These are phyloP conservation scores for Drosophila nikananu DNA, from an alignment of 1,140 invertebrate species.

Conservation along the genomic window DNA sequence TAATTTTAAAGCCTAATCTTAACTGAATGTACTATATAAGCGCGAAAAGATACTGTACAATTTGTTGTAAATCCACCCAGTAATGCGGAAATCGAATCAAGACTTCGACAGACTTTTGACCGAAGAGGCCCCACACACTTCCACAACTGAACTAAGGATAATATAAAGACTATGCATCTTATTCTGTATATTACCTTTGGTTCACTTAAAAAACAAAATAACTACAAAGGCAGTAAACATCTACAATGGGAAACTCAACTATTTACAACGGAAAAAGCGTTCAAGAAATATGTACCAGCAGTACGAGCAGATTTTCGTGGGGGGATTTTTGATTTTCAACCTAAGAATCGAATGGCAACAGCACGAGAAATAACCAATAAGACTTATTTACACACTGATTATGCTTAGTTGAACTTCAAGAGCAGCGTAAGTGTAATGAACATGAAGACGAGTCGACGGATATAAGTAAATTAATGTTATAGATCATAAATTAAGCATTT, in stretches of 20 bases:
- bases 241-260: conserved; percentile 49
- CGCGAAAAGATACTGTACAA: conserved; percentile 52
- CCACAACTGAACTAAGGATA: neutral
- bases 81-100: conserved; percentile 26
- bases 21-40: conserved; percentile 39
- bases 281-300: conserved; percentile 7
- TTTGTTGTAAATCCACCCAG: conserved; percentile 72
- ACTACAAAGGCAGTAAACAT: conserved; percentile 27
- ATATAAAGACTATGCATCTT: neutral
- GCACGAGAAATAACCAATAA: conserved; percentile 65
- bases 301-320: conserved; percentile 44
- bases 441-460: conserved; percentile 14
- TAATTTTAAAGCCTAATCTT: conserved; percentile 50
- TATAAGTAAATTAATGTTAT: conserved; percentile 66
- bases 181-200: neutral
- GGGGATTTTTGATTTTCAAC: conserved; percentile 62
- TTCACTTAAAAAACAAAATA: conserved; percentile 15
- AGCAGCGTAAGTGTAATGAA: conserved; percentile 48
- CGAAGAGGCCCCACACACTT: neutral
- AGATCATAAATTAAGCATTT: conserved; percentile 73
- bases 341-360: conserved; percentile 29
- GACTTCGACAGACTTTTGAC: conserved; percentile 17
- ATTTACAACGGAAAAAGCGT: conserved; percentile 58
- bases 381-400: conserved; percentile 83
- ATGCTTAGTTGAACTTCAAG: conserved; percentile 79